Evolutionary conservation across 2,888 invertebrate species (phyloP).

Genomic region (Netelia virgata): DNA sequence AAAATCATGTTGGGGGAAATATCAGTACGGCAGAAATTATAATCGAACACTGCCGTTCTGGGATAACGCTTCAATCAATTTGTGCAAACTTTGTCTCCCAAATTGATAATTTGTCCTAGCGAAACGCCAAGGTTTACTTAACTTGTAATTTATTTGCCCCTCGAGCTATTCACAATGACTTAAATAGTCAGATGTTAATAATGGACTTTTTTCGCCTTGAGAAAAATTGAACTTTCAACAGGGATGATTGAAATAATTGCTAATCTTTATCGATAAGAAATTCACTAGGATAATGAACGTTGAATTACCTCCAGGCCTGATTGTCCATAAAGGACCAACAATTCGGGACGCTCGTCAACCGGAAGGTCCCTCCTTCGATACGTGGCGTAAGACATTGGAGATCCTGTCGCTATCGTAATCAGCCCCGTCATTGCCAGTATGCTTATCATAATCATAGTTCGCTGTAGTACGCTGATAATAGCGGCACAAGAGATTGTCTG

Average conservation of each 20-base stretch:
- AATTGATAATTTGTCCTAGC: not conserved
- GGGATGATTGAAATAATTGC: too few relatives aligned
- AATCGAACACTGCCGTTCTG: not conserved
- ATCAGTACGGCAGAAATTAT: not conserved
- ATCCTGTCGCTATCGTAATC: slow-evolving; percentile 76
- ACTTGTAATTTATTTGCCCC: not conserved
- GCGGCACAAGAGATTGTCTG: slow-evolving; percentile 30
- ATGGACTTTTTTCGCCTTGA: too few relatives aligned
- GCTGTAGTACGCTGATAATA: slow-evolving; percentile 4
- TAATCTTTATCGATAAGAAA: too few relatives aligned
- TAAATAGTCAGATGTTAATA: not conserved
- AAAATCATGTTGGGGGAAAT: slow-evolving; percentile 30
- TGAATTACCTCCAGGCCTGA: slow-evolving; percentile 76
- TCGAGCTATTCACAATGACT: not conserved
- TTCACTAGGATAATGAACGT: too few relatives aligned
- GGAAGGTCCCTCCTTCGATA: slow-evolving; percentile 77
- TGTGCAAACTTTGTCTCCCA: not conserved
- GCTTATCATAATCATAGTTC: slow-evolving; percentile 78
- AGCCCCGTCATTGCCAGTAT: slow-evolving; percentile 77
- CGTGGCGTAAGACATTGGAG: slow-evolving; percentile 76
- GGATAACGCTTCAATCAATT: not conserved
- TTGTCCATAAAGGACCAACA: slow-evolving; percentile 77
- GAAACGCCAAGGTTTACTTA: not conserved
- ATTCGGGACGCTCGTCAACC: slow-evolving; percentile 72
- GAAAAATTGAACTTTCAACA: too few relatives aligned